Percentiles rank a stretch among this genome's conserved stretches.
Evolutionary conservation across 2,113 vertebrate species (phyloP).

Genomic region (Myotis davidii): DNA sequence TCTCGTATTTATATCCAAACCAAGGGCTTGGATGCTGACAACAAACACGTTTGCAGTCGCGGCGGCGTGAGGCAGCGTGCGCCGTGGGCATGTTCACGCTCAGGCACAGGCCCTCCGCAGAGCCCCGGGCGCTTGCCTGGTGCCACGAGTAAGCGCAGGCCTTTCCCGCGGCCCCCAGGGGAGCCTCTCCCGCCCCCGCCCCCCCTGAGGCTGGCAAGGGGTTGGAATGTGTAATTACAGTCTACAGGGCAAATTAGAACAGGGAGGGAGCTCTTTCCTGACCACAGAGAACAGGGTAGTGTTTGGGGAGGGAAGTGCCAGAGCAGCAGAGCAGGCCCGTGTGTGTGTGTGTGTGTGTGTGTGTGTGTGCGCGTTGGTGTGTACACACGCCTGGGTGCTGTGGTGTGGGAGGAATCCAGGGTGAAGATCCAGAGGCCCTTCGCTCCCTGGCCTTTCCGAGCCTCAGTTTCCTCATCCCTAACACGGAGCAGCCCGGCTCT

Average conservation of each 20-base stretch:
- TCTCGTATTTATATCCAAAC: background rate
- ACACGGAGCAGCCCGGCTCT: background rate
- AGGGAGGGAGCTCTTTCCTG: conserved; percentile 47
- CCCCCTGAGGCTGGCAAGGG: background rate
- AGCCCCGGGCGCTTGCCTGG: rapidly evolving
- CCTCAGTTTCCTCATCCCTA: background rate
- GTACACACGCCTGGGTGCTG: background rate
- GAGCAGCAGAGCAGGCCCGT: background rate
- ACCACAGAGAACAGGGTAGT: conserved; percentile 56
- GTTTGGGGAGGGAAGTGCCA: background rate
- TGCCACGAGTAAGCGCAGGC: rapidly evolving
- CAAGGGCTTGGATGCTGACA: background rate
- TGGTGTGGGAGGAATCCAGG: background rate
- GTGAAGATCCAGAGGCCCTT: background rate
- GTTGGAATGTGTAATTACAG: conserved; percentile 74
- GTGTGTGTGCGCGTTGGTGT: background rate
- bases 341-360: background rate
- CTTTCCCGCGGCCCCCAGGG: no score
- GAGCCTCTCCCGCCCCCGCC: background rate
- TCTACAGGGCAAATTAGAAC: conserved; percentile 66
- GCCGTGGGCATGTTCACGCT: rapidly evolving
- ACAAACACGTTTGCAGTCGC: background rate
- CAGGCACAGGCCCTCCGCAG: rapidly evolving
- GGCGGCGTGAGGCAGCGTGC: rapidly evolving
- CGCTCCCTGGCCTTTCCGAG: background rate